phyloP scores from a whole-genome alignment of 1,140 invertebrate genomes.

The Trichomalopsis sarcophagae region DNA sequence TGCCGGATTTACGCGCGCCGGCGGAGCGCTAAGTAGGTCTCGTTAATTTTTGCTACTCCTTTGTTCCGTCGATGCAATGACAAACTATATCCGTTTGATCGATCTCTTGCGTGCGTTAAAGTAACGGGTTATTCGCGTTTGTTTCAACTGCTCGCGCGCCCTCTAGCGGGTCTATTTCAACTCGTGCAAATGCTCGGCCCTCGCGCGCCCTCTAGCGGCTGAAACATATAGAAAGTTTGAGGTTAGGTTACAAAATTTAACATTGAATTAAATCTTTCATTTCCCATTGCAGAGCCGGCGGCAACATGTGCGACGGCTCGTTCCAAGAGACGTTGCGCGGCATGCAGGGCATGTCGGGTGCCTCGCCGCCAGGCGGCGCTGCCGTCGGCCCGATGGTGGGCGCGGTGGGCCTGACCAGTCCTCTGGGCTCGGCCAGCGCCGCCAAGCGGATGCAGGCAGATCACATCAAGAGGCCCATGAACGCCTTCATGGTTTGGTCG shows the following conservation, averaged over 20 bases:
- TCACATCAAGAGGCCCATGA: slow-evolving; percentile 81
- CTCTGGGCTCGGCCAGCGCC: slow-evolving; percentile 56
- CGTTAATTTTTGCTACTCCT: neutral
- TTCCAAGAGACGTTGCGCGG: slow-evolving; percentile 70
- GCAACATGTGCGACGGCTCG: slow-evolving; percentile 74
- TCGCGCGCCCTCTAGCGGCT: slow-evolving; percentile 4
- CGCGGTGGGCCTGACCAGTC: slow-evolving; percentile 60
- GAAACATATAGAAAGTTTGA: neutral
- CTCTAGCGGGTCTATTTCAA: too few species aligned
- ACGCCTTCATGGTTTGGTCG: slow-evolving; percentile 90
- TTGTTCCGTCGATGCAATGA: neutral
- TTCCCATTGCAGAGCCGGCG: slow-evolving; percentile 71
- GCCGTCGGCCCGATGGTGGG: slow-evolving; percentile 67
- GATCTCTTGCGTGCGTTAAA: too few species aligned
- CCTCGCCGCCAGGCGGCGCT: slow-evolving; percentile 66
- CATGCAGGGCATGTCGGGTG: slow-evolving; percentile 70
- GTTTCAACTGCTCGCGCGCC: too few species aligned
- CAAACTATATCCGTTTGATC: neutral
- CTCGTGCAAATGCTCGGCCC: too few species aligned
- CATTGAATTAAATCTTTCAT: neutral
- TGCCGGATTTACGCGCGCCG: neutral
- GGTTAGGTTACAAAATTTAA: neutral
- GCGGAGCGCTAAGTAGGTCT: slow-evolving; percentile 11
- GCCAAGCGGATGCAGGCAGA: slow-evolving; percentile 73
- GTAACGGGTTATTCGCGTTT: too few species aligned